A percentile compares a stretch with the other conserved stretches of the same genome.
Conservation (phyloP, 2,888 invertebrate genomes). For the Didymodactylos carnosus region DNA sequence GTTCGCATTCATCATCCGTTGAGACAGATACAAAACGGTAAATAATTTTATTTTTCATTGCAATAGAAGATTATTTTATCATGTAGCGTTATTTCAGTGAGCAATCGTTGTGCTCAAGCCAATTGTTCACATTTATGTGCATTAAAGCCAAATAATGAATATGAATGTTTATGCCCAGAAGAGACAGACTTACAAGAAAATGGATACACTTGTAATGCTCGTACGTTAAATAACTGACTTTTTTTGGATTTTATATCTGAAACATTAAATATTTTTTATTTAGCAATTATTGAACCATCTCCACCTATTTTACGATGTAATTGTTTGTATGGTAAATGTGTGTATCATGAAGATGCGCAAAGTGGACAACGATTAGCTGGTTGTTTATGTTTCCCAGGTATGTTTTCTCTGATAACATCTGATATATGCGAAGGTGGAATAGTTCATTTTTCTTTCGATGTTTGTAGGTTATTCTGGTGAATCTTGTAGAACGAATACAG, state of each 20-base stretch:
- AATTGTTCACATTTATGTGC: conserved; percentile 76
- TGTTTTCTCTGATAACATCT: too few species aligned
- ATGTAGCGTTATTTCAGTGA: neutral
- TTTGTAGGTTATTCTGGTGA: neutral
- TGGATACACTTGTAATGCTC: conserved; percentile 1
- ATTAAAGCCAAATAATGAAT: conserved; percentile 46
- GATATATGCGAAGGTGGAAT: too few species aligned
- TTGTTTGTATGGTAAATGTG: neutral
- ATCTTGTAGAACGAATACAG: neutral
- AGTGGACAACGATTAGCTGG: neutral
- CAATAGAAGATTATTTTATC: neutral
- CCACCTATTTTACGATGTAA: neutral
- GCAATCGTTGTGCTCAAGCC: conserved; percentile 52
- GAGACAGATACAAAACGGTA: neutral
- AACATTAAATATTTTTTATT: neutral
- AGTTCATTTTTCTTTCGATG: too few species aligned
- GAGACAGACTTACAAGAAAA: neutral
- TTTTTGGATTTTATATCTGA: too few species aligned
- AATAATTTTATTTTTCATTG: too few species aligned
- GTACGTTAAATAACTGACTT: neutral
- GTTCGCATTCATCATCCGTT: conserved; percentile 3
- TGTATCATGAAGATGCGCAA: neutral
- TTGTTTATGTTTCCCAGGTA: neutral
- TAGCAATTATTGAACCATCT: neutral
- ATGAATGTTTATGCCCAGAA: conserved; percentile 3